phyloP scores from a whole-genome alignment of 2,113 vertebrate species.

The Lophotis ruficrista region DNA sequence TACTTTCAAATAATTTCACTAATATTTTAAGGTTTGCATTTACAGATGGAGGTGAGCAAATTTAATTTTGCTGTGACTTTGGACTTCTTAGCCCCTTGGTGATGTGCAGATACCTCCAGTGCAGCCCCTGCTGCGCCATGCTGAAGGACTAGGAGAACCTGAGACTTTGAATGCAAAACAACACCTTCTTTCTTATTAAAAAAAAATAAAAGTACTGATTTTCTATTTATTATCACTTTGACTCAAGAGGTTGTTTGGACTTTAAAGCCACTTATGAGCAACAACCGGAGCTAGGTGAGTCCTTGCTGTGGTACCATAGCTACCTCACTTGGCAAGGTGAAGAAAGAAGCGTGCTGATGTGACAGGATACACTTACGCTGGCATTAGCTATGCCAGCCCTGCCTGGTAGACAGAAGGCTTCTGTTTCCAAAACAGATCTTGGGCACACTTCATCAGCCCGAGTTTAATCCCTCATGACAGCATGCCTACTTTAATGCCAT shows the following conservation, averaged over 20 bases:
- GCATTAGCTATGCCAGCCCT: neutral
- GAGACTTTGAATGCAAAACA: neutral
- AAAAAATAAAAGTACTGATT: neutral
- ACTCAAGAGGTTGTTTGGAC: neutral
- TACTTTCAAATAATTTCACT: neutral
- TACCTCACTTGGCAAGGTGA: fast-evolving
- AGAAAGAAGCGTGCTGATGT: neutral
- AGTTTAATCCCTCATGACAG: slow-evolving; percentile 21
- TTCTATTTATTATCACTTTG: neutral
- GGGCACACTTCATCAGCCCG: neutral
- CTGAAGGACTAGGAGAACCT: fast-evolving
- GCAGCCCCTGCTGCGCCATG: neutral
- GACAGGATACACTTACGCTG: neutral
- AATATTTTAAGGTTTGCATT: neutral
- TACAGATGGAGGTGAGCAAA: neutral
- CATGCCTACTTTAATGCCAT: neutral
- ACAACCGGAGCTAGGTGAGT: neutral
- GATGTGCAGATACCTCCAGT: neutral
- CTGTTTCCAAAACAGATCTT: neutral
- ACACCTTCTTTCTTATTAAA: neutral
- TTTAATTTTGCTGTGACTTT: neutral
- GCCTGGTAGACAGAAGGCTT: neutral
- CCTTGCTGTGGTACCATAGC: neutral
- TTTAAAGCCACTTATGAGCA: neutral
- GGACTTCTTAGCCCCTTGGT: neutral